Evolutionary conservation across 2,113 vertebrate genomes (phyloP), one percentile per base, ranked within the genome.

Genomic region (Dipodomys stephensi): DNA sequence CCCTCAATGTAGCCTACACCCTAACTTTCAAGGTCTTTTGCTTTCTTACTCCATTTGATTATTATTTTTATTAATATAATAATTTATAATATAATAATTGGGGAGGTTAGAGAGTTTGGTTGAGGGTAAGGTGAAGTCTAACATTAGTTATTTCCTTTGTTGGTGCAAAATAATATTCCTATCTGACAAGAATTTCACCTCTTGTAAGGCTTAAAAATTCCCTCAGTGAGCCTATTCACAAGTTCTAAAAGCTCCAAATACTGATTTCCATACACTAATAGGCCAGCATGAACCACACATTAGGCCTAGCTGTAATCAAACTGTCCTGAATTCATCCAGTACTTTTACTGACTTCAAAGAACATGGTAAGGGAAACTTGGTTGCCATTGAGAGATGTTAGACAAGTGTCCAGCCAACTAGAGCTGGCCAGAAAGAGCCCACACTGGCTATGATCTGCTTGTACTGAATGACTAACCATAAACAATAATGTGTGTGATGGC

Each of bases 81-180:
- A 39, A 39, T 39, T 39, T 39, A 39, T 39, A 39, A 22, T 27
- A 46, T 44, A 23, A 22, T 87, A 76, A 82, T 28, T 83, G 73
- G 68, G 90, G 15, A 57, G 18, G 49, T 53, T 94, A 89, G 53
- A 46, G 30, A 94, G 74, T 73, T 87, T 84, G n/a, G 30, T 86
- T 89, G 80, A 9, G 30, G 9, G 32, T 30, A 83, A 82, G 7
- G 15, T 78, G 10, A 4, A 3, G 13, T 15, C 84, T 23, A 80
- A 9, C 67, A 4, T 87, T 18, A 67, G 9, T 16, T 71, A 68
- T 72, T 83, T 88, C 88, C 71, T 77, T 90, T 69, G 79, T 84
- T 44, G 93, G 9, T 81, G 32, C 65, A 87, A 94, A 82, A 64
- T 69, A 74, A 69, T 69, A 74, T 67, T 93, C 76, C 32, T 79